Conservation (phyloP, 2,113 vertebrate genomes). For the Tupaia tana region DNA sequence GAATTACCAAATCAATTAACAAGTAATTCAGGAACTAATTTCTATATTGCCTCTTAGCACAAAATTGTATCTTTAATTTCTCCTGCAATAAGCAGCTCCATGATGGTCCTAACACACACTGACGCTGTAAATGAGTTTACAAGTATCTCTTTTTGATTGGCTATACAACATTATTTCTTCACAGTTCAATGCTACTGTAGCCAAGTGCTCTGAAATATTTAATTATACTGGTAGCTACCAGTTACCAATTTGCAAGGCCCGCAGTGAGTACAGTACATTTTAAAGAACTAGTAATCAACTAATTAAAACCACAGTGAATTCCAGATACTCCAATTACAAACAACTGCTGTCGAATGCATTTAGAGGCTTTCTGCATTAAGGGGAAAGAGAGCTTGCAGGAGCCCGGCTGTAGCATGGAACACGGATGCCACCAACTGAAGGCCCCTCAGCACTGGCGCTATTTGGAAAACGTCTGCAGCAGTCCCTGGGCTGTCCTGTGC, state of each 20-base stretch:
- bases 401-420: not conserved
- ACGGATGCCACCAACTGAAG: not conserved
- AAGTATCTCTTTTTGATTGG: constrained; percentile 92
- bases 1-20: constrained; percentile 98
- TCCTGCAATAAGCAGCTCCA: constrained; percentile 89
- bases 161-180: constrained; percentile 90
- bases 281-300: constrained; percentile 88
- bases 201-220: constrained; percentile 89
- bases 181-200: constrained; percentile 90
- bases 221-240: constrained; percentile 89
- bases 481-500: rapidly evolving
- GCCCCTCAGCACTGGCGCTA: rapidly evolving
- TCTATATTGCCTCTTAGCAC: constrained; percentile 93
- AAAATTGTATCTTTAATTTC: constrained; percentile 92
- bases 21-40: constrained; percentile 94
- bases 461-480: rapidly evolving
- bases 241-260: constrained; percentile 89
- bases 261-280: constrained; percentile 83
- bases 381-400: not conserved
- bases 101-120: constrained; percentile 87
- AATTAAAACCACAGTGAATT: constrained; percentile 86
- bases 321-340: constrained; percentile 85
- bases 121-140: constrained; percentile 91
- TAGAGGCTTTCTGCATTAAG: constrained; percentile 71
- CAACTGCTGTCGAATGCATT: constrained; percentile 76